phyloP scores from a whole-genome alignment of 1,140 invertebrate genomes.

The Drosophila persimilis region DNA sequence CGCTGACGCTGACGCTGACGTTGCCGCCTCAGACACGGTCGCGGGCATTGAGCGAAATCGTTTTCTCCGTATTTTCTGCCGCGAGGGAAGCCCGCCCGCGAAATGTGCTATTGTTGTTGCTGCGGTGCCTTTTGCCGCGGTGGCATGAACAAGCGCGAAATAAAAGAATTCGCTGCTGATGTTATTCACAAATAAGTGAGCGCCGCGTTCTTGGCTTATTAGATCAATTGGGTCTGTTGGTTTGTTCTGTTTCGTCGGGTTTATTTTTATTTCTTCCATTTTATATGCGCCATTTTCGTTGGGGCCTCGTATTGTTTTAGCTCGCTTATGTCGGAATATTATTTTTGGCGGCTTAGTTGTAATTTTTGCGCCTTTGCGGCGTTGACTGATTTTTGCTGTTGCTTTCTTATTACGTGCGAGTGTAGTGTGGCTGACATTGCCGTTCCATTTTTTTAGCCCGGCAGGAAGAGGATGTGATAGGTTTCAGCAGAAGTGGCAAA shows the following conservation, averaged over 20 bases:
- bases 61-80: slow-evolving; percentile 43
- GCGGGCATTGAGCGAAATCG: slow-evolving; percentile 35
- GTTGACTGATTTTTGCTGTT: slow-evolving; percentile 7
- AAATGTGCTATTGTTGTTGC: slow-evolving; percentile 57
- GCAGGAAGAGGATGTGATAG: too few relatives aligned
- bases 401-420: neutral
- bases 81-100: slow-evolving; percentile 65
- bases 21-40: too few relatives aligned
- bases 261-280: slow-evolving; percentile 51
- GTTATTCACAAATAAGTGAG: slow-evolving; percentile 55
- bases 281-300: slow-evolving; percentile 43
- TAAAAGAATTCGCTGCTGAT: slow-evolving; percentile 43
- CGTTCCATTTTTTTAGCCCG: too few relatives aligned
- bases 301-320: slow-evolving; percentile 51
- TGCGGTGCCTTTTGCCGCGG: slow-evolving; percentile 27
- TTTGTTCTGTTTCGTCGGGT: slow-evolving; percentile 41
- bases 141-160: slow-evolving; percentile 48
- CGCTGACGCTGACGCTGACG: too few relatives aligned
- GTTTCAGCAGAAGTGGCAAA: too few relatives aligned
- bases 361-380: slow-evolving; percentile 9
- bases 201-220: slow-evolving; percentile 69
- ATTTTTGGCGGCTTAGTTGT: slow-evolving; percentile 1
- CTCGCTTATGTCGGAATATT: slow-evolving; percentile 48
- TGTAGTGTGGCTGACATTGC: too few relatives aligned
- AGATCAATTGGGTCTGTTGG: slow-evolving; percentile 74